Base-by-base conservation (phyloP, 2,888 invertebrate genomes). In the Nasonia oneida region DNA sequence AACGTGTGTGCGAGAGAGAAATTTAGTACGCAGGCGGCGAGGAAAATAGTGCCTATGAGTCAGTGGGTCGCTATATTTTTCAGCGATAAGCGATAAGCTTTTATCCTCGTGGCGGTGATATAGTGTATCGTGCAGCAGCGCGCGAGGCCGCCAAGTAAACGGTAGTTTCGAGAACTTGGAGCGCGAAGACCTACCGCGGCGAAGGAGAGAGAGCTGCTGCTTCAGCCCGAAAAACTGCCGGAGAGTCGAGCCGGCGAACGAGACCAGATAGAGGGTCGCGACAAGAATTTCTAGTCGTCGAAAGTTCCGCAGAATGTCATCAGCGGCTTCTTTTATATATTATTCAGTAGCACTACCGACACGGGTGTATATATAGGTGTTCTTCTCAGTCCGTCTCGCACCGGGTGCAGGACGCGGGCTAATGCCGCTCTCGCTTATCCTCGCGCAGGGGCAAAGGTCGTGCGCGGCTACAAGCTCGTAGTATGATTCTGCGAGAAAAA, bases 61-160 rank as follows among this genome's bases (percentile, higher is more conserved):
- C 83, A 86, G 50, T 76, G 70, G 80, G 83, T 67, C 77, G 83
- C 80, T 84, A 77, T 87, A 87, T 88, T 86, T 85, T 87, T 84
- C 64, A 78, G 81, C 86, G 87, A 85, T 86, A 87, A 86, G 80
- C 87, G 87, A 88, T 87, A 88, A 88, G 88, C 86, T 88, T 88
- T 87, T 88, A 87, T 87, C 84, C 85, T 29, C 42, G 42, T 10
- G 53, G 37, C 37, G 73, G 77, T 70, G 81, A 81, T 86, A 73
- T 71, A 84, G 74, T 78, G 79, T 71, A 81, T 71, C 78, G 81
- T 57, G 64, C 70, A 42, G 42, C 42, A 4, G 10, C 6, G 42
- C 29, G 8, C 33, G 14, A 15, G 29, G 47, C 6, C 29, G 18
- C 73, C 39, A 42, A 37, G 85, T 67, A 29, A 83, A 83, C 86